phyloP scores from a whole-genome alignment of 2,797 vertebrate genomes.

The Argyrosomus regius region DNA sequence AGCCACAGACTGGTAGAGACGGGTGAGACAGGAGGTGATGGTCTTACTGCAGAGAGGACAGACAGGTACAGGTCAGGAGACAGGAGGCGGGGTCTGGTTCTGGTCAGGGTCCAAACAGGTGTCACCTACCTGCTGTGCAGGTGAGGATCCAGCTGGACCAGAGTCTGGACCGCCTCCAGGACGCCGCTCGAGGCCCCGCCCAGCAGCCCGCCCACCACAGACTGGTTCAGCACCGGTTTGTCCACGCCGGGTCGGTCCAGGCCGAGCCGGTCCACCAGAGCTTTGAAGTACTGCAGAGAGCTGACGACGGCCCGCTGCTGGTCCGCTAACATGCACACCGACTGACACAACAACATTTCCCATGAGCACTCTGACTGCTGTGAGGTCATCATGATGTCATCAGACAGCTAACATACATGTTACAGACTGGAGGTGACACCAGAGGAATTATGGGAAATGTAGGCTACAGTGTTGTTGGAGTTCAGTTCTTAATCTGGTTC shows the following conservation, averaged over 20 bases:
- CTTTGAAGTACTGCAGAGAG: conserved; percentile 95
- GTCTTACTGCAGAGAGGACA: conserved; percentile 82
- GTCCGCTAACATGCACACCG: conserved; percentile 87
- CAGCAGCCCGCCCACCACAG: conserved; percentile 88
- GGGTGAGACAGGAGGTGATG: conserved; percentile 89
- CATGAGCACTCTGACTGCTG: neutral
- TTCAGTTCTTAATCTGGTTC: too few species aligned
- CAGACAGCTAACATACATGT: neutral
- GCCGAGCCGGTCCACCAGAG: conserved; percentile 94
- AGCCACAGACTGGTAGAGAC: conserved; percentile 92
- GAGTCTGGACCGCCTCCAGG: conserved; percentile 90
- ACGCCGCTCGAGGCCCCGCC: conserved; percentile 92
- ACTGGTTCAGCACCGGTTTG: conserved; percentile 90
- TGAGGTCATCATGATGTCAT: neutral
- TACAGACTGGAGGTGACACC: neutral
- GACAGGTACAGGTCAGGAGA: conserved; percentile 6
- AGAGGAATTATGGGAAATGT: neutral
- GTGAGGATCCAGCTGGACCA: conserved; percentile 89
- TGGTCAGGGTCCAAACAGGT: fast-evolving
- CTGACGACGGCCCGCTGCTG: conserved; percentile 93
- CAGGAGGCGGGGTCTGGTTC: neutral
- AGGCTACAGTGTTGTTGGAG: neutral
- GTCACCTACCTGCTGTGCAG: conserved; percentile 89
- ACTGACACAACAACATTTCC: conserved; percentile 67
- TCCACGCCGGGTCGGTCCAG: conserved; percentile 93